Base-by-base conservation (phyloP, 2,113 vertebrate species). In the Notechis scutatus region DNA sequence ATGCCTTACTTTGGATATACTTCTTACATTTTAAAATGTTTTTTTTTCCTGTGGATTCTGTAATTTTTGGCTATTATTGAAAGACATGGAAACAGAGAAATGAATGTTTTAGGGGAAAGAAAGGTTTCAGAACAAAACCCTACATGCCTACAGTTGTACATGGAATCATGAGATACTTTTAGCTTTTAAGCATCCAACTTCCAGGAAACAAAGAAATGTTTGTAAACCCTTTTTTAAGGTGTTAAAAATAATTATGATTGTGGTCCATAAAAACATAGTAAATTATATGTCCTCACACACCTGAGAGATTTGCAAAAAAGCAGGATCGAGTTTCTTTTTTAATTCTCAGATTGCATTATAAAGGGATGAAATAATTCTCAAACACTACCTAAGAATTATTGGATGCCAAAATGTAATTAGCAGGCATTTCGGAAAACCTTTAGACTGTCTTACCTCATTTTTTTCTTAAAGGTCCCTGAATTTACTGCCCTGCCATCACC, bases 391-490 rank as follows among this genome's bases (percentile, higher is more conserved):
- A 92, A 45, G 26, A 87, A 90, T 93, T 94, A 85, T 97, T 97
- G 97, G 97, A 97, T 97, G 96, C 96, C 97, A 96, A 97, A 90
- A 96, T 85, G 96, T 96, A 97, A 97, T 95, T 97, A 97, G 98
- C 97, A 98, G 98, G 98, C 97, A 98, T 97, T 98, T 98, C 97
- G 96, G 96, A 97, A 97, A 98, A 98, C 97, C 98, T 98, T 97
- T 97, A 97, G 97, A 98, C 98, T 98, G 97, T 98, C 97, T 98
- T 98, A 98, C 98, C 98, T 98, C 98, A 81, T 98, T 93, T 97
- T 98, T 98, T 96, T 98, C 97, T 98, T 97, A 98, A 95, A 97
- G 98, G 93, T 97, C 96, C 97, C 97, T 98, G 97, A 98, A 97
- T 97, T 97, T 98, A 98, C 96, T 98, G 97, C 98, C 98, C 97